A percentile compares a stretch with the other conserved stretches of the same genome.
Conservation (phyloP, 2,113 vertebrate genomes). For the Xenopus tropicalis region UCB_Xtro_10.0 CM004449.2:109723001-109723500, state of each 20-base stretch:
- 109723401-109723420: no score
- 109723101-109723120: not conserved
- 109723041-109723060: no score
- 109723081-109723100: not conserved
- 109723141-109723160: not conserved
- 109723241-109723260: constrained; percentile 9
- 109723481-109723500: not conserved
- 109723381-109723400: not conserved
- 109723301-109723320: constrained; percentile 15
- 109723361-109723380: constrained; percentile 27
- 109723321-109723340: constrained; percentile 38
- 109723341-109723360: constrained; percentile 37
- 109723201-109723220: not conserved
- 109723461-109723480: not conserved
- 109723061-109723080: not conserved
- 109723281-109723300: not conserved
- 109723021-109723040: no score
- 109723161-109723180: constrained; percentile 1
- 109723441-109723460: no score
- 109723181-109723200: not conserved
- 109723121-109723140: not conserved
- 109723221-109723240: not conserved
- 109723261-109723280: not conserved
- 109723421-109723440: not conserved
- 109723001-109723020: no score